phyloP scores from a whole-genome alignment of 2,888 invertebrate genomes.

The Himalopsyche tibetana region DNA sequence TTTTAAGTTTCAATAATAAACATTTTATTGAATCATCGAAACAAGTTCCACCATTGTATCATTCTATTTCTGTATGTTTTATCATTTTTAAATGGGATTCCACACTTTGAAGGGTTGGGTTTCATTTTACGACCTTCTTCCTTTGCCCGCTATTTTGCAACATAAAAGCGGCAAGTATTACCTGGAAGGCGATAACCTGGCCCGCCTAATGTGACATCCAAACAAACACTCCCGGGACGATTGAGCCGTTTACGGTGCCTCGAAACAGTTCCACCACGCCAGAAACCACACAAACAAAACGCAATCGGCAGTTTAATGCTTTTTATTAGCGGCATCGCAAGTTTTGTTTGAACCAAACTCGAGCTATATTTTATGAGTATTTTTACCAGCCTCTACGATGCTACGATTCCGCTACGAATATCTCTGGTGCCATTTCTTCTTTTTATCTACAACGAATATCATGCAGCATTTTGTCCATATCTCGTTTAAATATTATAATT shows the following conservation, averaged over 20 bases:
- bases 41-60: neutral
- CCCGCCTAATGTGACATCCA: constrained; percentile 34
- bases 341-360: constrained; percentile 1
- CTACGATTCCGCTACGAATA: neutral
- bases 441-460: neutral
- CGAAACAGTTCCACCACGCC: neutral
- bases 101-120: neutral
- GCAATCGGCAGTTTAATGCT: constrained; percentile 34
- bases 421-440: neutral
- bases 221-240: constrained; percentile 26
- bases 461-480: too few relatives aligned
- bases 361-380: neutral
- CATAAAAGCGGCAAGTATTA: constrained; percentile 34
- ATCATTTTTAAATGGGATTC: constrained; percentile 3
- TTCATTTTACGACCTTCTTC: constrained; percentile 31
- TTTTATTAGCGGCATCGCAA: constrained; percentile 17
- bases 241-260: constrained; percentile 19
- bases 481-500: too few relatives aligned
- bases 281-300: constrained; percentile 22
- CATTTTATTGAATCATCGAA: constrained; percentile 1
- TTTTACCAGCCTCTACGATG: neutral
- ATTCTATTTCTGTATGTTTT: constrained; percentile 23
- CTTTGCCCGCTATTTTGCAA: constrained; percentile 32
- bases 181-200: constrained; percentile 15
- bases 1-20: too few relatives aligned